These are phyloP conservation scores for Microctonus brassicae DNA, from an alignment of 2,888 invertebrate species.

Conservation along the genomic window DNA sequence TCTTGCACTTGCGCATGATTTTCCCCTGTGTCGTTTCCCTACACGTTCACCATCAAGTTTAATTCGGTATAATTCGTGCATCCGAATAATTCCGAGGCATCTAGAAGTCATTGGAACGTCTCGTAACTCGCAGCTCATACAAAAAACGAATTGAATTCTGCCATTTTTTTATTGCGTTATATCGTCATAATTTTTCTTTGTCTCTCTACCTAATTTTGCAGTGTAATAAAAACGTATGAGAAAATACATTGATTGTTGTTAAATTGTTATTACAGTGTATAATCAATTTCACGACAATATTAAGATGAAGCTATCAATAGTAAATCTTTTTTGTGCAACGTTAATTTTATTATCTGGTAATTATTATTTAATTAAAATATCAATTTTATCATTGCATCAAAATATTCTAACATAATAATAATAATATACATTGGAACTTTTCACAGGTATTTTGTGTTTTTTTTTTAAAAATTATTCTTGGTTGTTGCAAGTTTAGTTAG, in stretches of 20 bases:
- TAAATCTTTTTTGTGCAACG: background rate
- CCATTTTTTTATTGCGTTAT: background rate
- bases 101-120: background rate
- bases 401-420: background rate
- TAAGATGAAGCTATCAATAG: background rate
- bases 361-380: too few relatives aligned
- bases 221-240: background rate
- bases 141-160: background rate
- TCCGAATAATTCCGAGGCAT: background rate
- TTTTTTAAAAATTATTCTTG: background rate
- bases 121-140: background rate
- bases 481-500: too few relatives aligned
- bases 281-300: background rate
- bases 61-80: background rate
- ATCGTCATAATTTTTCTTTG: background rate
- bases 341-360: background rate
- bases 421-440: background rate
- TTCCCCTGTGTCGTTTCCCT: background rate
- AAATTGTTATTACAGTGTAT: background rate
- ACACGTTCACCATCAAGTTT: too few relatives aligned
- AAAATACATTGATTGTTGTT: background rate
- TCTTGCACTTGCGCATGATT: background rate
- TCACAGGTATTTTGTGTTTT: background rate
- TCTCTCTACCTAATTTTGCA: background rate
- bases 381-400: background rate